Conservation (phyloP, 2,797 vertebrate species). For the Melanotaenia maccullochi region DNA sequence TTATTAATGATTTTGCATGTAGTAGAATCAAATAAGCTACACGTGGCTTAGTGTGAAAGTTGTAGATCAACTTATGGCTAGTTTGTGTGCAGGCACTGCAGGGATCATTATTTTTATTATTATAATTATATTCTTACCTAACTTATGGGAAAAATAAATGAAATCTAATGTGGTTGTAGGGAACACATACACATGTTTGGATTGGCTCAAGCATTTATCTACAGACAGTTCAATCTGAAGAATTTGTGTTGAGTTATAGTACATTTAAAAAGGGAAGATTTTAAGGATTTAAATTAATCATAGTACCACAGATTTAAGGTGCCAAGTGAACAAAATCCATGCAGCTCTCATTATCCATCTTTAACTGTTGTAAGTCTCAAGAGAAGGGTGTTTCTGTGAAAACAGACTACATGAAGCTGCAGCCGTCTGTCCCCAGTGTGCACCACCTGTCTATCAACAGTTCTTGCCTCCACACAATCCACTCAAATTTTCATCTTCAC, state of each 20-base stretch:
- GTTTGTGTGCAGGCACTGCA: slow-evolving; percentile 19
- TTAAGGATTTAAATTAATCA: slow-evolving; percentile 2
- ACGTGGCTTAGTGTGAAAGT: neutral
- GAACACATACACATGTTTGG: slow-evolving; percentile 20
- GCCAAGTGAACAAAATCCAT: neutral
- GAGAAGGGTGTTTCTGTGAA: slow-evolving; percentile 22
- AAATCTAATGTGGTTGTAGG: neutral
- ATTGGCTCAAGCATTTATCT: slow-evolving; percentile 4
- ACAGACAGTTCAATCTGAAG: neutral
- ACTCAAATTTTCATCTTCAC: slow-evolving; percentile 18
- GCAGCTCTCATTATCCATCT: slow-evolving; percentile 5
- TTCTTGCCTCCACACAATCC: slow-evolving; percentile 8
- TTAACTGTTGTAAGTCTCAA: slow-evolving; percentile 7
- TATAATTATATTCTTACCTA: no score
- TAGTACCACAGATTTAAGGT: neutral
- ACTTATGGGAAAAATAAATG: slow-evolving; percentile 3
- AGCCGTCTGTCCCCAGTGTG: slow-evolving; percentile 19
- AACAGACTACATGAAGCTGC: slow-evolving; percentile 22
- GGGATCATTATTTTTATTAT: slow-evolving; percentile 5
- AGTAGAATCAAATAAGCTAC: slow-evolving; percentile 5
- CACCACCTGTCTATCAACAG: neutral
- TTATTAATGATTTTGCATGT: neutral
- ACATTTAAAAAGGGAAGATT: neutral
- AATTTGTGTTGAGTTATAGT: neutral
- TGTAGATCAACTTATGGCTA: neutral